A percentile compares a stretch with the other conserved stretches of the same genome.
These are phyloP conservation scores for Augochlorella aurata DNA, from an alignment of 2,888 invertebrate genomes.

Conservation along the genomic window DNA sequence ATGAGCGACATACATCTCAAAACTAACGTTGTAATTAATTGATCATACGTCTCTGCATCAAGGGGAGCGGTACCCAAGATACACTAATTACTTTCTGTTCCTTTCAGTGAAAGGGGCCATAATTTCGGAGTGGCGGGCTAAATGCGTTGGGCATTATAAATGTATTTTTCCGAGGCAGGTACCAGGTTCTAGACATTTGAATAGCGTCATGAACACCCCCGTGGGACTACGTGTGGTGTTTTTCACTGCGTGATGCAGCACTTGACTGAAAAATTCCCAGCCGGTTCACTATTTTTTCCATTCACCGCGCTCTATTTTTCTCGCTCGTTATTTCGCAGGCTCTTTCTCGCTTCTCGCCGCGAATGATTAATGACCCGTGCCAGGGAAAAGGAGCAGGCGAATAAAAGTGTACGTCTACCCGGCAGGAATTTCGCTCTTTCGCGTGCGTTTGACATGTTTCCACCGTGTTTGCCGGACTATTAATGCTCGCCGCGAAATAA, in stretches of 20 bases:
- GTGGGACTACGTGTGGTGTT: slow-evolving; percentile 54
- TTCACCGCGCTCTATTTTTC: slow-evolving; percentile 53
- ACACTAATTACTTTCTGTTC: slow-evolving; percentile 44
- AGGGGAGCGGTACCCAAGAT: background rate
- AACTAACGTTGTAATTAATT: background rate
- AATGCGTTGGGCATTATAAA: slow-evolving; percentile 52
- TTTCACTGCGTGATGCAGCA: slow-evolving; percentile 70
- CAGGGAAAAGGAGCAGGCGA: slow-evolving; percentile 64
- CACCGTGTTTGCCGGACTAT: slow-evolving; percentile 77
- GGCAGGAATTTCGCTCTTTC: slow-evolving; percentile 66
- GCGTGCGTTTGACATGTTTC: slow-evolving; percentile 78
- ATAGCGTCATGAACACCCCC: slow-evolving; percentile 64
- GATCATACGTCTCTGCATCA: background rate
- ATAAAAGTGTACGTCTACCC: slow-evolving; percentile 58
- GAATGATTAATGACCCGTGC: slow-evolving; percentile 77
- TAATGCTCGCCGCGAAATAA: slow-evolving; percentile 75
- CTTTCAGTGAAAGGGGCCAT: slow-evolving; percentile 11
- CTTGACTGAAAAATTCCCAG: slow-evolving; percentile 73
- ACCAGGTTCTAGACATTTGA: slow-evolving; percentile 56
- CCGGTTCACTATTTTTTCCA: slow-evolving; percentile 68
- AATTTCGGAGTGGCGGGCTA: slow-evolving; percentile 34
- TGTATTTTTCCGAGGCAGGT: slow-evolving; percentile 37
- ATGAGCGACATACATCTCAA: too few relatives aligned
- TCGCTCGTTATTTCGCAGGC: slow-evolving; percentile 29
- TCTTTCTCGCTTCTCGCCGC: slow-evolving; percentile 39